Evolutionary conservation across 2,888 invertebrate species (phyloP), one percentile per base, ranked within the genome.

Genomic region (Caenorhabditis sp.): DNA sequence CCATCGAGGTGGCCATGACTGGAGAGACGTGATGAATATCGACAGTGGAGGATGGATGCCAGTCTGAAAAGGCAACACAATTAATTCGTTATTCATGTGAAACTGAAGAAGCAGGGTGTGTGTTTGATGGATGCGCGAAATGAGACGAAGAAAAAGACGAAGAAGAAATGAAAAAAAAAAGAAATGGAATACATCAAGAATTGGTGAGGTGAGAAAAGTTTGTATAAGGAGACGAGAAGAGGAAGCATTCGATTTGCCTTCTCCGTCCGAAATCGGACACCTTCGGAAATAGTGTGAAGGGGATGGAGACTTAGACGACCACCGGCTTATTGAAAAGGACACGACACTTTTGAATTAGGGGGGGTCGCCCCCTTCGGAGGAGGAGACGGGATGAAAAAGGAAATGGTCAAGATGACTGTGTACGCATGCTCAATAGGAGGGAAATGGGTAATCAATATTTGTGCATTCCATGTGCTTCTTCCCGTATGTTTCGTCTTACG

Each of bases 21-120:
- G 82, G 82, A 14, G 74, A 72, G 14, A 82, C 73, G 74, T 79
- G 79, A 61, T 82, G 82, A 31, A 79, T 68, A 35, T 82, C 82
- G 44, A 28, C 38, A 12, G 70, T 70, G 7, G 77, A 69, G 14
- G 68, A 76, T 31, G 82, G 77, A 38, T 82, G 82, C 82, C 82
- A 82, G 68, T 82, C 82, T 81, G 47, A 38, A 72, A 58, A 74
- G 14, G 28, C 16, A 38, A 24, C 22, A 58, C 72, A 49, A 68
- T 24, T 31, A 16, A 80, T 73, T 68, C 8, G 31, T 26, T 61
- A 81, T 75, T 68, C 61, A 74, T 59, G 59, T 70, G 79, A 72
- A 54, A 77, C 77, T 69, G 31, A 28, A 59, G 59, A 49, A 22
- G 22, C 22, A 3, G 10, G 31, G n/a, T 54, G 38, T 16, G 35